Conservation (phyloP, 2,888 invertebrate species). For the Dynastes hyllus region DNA sequence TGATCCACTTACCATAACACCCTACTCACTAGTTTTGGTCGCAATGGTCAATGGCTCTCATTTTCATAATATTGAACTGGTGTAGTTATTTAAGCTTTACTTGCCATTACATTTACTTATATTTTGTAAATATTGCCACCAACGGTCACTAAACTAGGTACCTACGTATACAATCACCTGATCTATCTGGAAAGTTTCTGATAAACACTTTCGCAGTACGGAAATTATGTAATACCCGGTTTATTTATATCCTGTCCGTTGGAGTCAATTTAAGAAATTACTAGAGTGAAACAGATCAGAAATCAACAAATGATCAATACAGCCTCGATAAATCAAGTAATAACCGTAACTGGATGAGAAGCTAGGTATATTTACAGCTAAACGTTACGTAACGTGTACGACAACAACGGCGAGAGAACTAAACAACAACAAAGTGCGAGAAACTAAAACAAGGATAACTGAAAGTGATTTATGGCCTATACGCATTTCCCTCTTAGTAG, state of each 20-base stretch:
- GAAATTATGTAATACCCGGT: background rate
- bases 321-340: constrained; percentile 8
- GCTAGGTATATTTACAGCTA: constrained; percentile 13
- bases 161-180: too few relatives aligned
- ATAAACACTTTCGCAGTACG: too few relatives aligned
- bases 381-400: constrained; percentile 13
- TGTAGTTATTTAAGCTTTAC: too few relatives aligned
- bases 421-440: constrained; percentile 15
- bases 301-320: background rate
- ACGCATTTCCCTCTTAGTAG: constrained; percentile 32
- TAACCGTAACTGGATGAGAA: constrained; percentile 11
- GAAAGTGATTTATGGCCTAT: constrained; percentile 36
- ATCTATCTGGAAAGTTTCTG: too few relatives aligned
- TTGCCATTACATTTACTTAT: too few relatives aligned
- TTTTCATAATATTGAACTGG: too few relatives aligned
- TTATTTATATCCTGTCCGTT: constrained; percentile 5
- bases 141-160: too few relatives aligned
- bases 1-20: too few relatives aligned
- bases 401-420: background rate
- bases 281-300: constrained; percentile 21
- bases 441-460: constrained; percentile 34
- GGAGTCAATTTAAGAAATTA: constrained; percentile 12
- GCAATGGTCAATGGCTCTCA: too few relatives aligned
- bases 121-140: too few relatives aligned
- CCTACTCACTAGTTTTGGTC: too few relatives aligned